Conservation (phyloP, 2,888 invertebrate genomes). For the Scaptomyza polygonia region DNA sequence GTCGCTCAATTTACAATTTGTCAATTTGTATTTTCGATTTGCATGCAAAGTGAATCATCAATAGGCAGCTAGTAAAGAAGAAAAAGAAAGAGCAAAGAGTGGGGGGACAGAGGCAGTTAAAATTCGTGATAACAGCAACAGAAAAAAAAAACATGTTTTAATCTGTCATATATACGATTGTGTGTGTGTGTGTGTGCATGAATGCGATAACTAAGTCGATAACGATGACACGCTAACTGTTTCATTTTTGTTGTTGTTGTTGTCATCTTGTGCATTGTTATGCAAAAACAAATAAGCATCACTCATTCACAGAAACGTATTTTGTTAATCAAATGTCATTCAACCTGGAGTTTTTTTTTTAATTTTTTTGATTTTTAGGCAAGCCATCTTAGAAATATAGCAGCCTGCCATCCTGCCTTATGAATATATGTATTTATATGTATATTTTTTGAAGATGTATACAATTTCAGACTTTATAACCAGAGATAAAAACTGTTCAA, state of each 20-base stretch:
- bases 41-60: constrained; percentile 47
- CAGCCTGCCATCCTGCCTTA: constrained; percentile 11
- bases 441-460: neutral
- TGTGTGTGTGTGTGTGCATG: constrained; percentile 25
- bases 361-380: too few relatives aligned
- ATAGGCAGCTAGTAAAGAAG: neutral
- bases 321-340: constrained; percentile 41
- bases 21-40: constrained; percentile 42
- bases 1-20: constrained; percentile 19
- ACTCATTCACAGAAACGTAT: constrained; percentile 19
- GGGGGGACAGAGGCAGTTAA: constrained; percentile 4
- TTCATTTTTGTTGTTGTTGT: too few relatives aligned
- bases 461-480: constrained; percentile 19
- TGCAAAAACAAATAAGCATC: constrained; percentile 27
- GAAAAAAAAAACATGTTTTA: constrained; percentile 62
- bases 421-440: neutral
- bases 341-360: constrained; percentile 36
- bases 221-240: constrained; percentile 41
- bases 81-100: constrained; percentile 1
- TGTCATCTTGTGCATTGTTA: constrained; percentile 42
- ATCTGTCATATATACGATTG: constrained; percentile 41
- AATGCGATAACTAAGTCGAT: constrained; percentile 34
- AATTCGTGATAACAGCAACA: constrained; percentile 28
- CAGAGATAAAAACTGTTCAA: constrained; percentile 28
- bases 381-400: constrained; percentile 6